Conservation (phyloP, 2,888 invertebrate genomes). For the Cerastoderma edule region DNA sequence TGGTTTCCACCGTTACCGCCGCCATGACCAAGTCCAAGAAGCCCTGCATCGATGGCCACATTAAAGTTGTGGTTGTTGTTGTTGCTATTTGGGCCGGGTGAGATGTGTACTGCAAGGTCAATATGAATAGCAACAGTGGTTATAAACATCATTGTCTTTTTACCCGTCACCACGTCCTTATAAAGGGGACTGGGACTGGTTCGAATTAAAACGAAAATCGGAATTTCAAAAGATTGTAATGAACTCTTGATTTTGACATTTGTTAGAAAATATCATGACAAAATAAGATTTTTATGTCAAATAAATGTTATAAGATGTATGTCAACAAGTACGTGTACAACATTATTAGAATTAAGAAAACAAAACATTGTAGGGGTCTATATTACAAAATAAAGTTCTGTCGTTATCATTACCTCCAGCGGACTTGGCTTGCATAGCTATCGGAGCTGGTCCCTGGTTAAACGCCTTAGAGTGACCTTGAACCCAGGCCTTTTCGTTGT, state of each 20-base stretch:
- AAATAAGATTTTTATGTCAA: not conserved
- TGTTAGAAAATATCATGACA: not conserved
- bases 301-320: not conserved
- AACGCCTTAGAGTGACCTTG: not conserved
- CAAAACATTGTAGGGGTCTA: not conserved
- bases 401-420: constrained; percentile 13
- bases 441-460: not conserved
- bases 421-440: constrained; percentile 7
- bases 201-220: too few species aligned
- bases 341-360: not conserved
- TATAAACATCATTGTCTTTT: too few species aligned
- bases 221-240: too few species aligned
- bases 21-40: too few species aligned
- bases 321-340: not conserved
- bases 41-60: too few species aligned
- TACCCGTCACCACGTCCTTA: too few species aligned
- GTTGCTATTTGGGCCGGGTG: too few species aligned
- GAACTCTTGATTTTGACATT: not conserved
- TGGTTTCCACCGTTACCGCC: not conserved
- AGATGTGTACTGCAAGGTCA: too few species aligned
- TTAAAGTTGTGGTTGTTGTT: not conserved
- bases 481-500: constrained; percentile 8
- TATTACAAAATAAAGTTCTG: not conserved
- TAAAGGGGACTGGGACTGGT: too few species aligned
- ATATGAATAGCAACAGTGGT: too few species aligned